These are phyloP conservation scores for Phengaris arion DNA, from an alignment of 2,888 invertebrate species.

Conservation along the genomic window DNA sequence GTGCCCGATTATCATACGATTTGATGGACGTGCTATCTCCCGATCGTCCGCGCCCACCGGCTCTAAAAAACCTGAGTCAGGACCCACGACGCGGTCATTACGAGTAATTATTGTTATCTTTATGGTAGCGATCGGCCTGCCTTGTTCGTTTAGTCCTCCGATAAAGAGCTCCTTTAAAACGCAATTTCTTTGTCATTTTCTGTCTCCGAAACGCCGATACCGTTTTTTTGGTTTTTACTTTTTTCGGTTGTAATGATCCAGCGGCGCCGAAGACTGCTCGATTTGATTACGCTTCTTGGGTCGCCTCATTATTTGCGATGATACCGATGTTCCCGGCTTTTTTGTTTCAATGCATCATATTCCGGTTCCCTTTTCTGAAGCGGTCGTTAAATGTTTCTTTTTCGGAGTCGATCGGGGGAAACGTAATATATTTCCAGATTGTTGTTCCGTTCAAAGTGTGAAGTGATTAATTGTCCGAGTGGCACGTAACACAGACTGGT, in stretches of 20 bases:
- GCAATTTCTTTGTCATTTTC: constrained; percentile 66
- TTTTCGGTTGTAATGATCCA: constrained; percentile 62
- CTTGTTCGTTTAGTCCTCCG: constrained; percentile 60
- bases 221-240: constrained; percentile 48
- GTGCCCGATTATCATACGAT: constrained; percentile 78
- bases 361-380: constrained; percentile 29
- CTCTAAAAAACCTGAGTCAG: constrained; percentile 54
- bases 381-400: constrained; percentile 11
- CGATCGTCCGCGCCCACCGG: constrained; percentile 70
- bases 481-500: constrained; percentile 56
- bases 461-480: constrained; percentile 65
- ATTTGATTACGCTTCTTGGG: constrained; percentile 51
- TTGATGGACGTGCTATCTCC: constrained; percentile 77
- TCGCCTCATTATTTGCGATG: constrained; percentile 74
- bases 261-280: constrained; percentile 54
- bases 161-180: constrained; percentile 64
- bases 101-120: constrained; percentile 78
- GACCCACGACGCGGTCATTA: constrained; percentile 69
- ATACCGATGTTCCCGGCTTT: constrained; percentile 61
- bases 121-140: constrained; percentile 73
- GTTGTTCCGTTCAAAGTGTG: constrained; percentile 60
- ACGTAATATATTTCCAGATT: constrained; percentile 39
- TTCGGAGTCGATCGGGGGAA: constrained; percentile 14
- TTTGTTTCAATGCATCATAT: constrained; percentile 47
- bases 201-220: constrained; percentile 50